phyloP scores from a whole-genome alignment of 2,888 invertebrate genomes.

The Diaphora mendica region DNA sequence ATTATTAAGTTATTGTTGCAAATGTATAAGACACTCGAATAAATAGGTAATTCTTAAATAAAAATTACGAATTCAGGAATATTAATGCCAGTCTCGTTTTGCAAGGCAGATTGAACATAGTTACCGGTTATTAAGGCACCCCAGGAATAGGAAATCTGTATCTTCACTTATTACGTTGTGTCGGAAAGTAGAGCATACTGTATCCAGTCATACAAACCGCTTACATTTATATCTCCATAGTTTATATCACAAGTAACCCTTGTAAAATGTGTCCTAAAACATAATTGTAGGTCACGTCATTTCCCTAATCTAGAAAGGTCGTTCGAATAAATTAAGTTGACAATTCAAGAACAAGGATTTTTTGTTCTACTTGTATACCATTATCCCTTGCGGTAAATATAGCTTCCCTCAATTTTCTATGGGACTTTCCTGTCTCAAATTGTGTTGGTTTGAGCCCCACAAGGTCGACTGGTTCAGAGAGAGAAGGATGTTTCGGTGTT shows the following conservation, averaged over 20 bases:
- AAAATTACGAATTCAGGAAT: neutral
- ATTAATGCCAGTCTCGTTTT: neutral
- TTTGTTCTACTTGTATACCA: constrained; percentile 26
- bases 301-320: constrained; percentile 7
- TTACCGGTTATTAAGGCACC: neutral
- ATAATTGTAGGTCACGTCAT: constrained; percentile 12
- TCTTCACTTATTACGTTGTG: neutral
- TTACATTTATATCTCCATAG: neutral
- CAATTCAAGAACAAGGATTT: constrained; percentile 26
- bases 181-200: neutral
- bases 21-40: neutral
- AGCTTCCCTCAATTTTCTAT: constrained; percentile 41
- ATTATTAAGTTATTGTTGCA: neutral
- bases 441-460: constrained; percentile 50
- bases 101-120: neutral
- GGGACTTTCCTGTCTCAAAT: constrained; percentile 47
- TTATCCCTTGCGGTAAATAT: constrained; percentile 30
- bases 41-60: neutral
- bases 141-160: neutral
- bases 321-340: constrained; percentile 13
- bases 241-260: neutral
- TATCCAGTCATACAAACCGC: neutral
- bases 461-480: constrained; percentile 55
- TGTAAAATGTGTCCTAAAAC: constrained; percentile 1
- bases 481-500: constrained; percentile 48